phyloP scores from a whole-genome alignment of 2,888 invertebrate genomes.

The Erebia aethiops region DNA sequence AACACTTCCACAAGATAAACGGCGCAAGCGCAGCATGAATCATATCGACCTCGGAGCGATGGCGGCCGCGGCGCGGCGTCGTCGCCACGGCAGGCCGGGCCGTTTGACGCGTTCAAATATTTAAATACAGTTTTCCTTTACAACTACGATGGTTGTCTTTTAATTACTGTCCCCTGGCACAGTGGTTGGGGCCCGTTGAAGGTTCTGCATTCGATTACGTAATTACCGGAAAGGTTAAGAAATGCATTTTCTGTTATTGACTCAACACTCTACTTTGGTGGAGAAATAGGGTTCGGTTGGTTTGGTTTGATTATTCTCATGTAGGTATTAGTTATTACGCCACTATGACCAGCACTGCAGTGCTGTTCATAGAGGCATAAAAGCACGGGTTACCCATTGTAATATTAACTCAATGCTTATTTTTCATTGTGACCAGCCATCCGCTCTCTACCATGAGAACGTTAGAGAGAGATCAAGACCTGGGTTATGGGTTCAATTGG shows the following conservation, averaged over 20 bases:
- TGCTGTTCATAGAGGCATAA: too few relatives aligned
- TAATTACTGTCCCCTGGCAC: conserved; percentile 9
- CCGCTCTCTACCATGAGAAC: too few relatives aligned
- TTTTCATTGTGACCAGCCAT: too few relatives aligned
- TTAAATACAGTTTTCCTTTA: conserved; percentile 36
- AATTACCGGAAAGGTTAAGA: neutral
- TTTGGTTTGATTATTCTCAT: too few relatives aligned
- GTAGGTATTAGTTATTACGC: too few relatives aligned
- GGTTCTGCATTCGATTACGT: neutral
- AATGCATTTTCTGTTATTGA: neutral
- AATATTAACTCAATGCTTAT: too few relatives aligned
- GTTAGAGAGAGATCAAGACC: too few relatives aligned
- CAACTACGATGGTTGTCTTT: conserved; percentile 30
- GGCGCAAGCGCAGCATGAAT: conserved; percentile 25
- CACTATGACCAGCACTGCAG: too few relatives aligned
- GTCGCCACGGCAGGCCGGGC: neutral
- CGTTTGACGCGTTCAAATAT: conserved; percentile 34
- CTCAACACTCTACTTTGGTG: too few relatives aligned
- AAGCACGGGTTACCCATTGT: too few relatives aligned
- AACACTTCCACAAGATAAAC: neutral
- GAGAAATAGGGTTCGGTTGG: too few relatives aligned
- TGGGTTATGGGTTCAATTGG: too few relatives aligned
- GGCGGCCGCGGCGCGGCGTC: neutral
- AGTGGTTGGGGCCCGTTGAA: neutral
- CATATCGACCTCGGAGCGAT: conserved; percentile 29